Base-by-base conservation (phyloP, 1,140 invertebrate species). In the Ceratosolen fusciceps region DNA sequence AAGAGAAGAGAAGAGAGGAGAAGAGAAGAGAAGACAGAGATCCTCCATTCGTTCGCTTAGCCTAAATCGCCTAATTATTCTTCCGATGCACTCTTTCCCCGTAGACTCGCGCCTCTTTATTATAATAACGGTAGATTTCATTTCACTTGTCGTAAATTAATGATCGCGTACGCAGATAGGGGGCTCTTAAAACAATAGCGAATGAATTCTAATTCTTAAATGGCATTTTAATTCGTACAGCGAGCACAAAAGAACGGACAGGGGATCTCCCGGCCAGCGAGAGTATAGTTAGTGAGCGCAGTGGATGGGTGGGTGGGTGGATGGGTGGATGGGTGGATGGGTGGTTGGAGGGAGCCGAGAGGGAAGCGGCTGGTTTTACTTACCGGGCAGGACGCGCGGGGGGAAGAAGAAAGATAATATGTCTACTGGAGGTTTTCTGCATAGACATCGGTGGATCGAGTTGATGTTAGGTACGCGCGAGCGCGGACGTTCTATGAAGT, bases 401-500 rank as follows among this genome's bases (percentile, higher is more conserved):
- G 31, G 19, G 34, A n/a, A 21, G 60, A 21, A n/a, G 4, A 37
- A 29, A 12, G n/a, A 24, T 34, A 56, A 73, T 73, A n/a, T 58
- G 52, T 31, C 70, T 39, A 49, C 29, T 21, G 34, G 71, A 19
- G 71, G 49, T 73, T 58, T 58, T 58, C 52, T 21, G 31, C 60
- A 47, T 58, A 65, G 31, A 65, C 74, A 75, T 65, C 24, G 26
- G 65, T 24, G 29, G 43, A 75, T 29, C 34, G 60, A 75, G 68
- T 73, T 62, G 71, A 56, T 73, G 43, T 39, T 58, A 58, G 49
- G 71, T 56, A 71, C 68, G 68, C 68, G 68, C 82, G 84, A 79
- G 75, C 70, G 52, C 58, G 72, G 80, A 79, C 80, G 74, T 67
- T 85, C 85, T 86, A 86, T 88, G 83, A 86, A 88, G 87, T 86